phyloP scores from a whole-genome alignment of 2,888 invertebrate species.

The Nomada lathburiana region DNA sequence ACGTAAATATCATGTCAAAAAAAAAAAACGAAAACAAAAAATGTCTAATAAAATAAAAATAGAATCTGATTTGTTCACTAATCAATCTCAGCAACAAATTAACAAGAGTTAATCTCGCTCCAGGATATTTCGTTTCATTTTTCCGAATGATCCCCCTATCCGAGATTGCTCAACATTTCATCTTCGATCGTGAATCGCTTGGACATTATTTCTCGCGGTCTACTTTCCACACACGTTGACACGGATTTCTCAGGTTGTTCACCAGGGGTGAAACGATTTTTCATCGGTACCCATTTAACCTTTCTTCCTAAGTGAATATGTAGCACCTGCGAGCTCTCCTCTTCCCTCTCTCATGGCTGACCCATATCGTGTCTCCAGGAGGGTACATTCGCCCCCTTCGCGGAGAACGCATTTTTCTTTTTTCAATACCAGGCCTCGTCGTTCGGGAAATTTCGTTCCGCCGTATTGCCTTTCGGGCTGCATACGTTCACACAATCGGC shows the following conservation, averaged over 20 bases:
- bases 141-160: too few relatives aligned
- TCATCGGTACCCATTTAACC: conserved; percentile 26
- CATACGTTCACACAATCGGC: neutral
- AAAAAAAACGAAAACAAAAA: too few relatives aligned
- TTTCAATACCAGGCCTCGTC: neutral
- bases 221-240: conserved; percentile 38
- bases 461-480: neutral
- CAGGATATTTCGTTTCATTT: neutral
- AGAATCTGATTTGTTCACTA: too few relatives aligned
- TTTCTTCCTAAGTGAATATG: conserved; percentile 61
- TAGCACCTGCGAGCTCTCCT: conserved; percentile 55
- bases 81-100: too few relatives aligned
- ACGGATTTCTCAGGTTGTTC: conserved; percentile 32
- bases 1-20: too few relatives aligned
- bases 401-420: neutral
- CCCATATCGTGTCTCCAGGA: conserved; percentile 57
- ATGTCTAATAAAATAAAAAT: too few relatives aligned
- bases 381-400: conserved; percentile 18
- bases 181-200: neutral
- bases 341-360: conserved; percentile 44
- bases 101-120: neutral
- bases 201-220: conserved; percentile 29
- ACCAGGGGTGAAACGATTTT: conserved; percentile 35
- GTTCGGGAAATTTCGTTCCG: conserved; percentile 20
- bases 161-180: neutral